These are phyloP conservation scores for Platypus cylindrus DNA, from an alignment of 2,888 invertebrate species.

Conservation along the genomic window DNA sequence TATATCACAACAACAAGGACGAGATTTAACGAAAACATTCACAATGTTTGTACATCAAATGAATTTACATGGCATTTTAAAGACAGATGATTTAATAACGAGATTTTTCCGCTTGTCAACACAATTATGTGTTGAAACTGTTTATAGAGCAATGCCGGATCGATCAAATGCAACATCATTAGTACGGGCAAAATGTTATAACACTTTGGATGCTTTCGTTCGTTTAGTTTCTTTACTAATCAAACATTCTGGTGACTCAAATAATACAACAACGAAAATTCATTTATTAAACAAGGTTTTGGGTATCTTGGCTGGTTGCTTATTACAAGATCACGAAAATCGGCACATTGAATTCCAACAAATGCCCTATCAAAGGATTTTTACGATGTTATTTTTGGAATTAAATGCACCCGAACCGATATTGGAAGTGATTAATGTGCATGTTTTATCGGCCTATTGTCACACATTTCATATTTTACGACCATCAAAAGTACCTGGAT, in stretches of 20 bases:
- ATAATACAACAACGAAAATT: conserved; percentile 89
- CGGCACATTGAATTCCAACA: conserved; percentile 87
- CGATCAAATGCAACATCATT: conserved; percentile 47
- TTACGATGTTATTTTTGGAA: conserved; percentile 93
- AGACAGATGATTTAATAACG: conserved; percentile 94
- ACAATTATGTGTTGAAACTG: conserved; percentile 91
- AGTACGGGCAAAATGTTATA: conserved; percentile 83
- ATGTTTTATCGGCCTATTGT: conserved; percentile 90
- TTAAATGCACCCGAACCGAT: conserved; percentile 88
- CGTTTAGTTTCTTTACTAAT: conserved; percentile 88
- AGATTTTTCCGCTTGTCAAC: conserved; percentile 94
- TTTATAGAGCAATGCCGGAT: conserved; percentile 73
- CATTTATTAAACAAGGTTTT: conserved; percentile 80
- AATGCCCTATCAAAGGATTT: conserved; percentile 91
- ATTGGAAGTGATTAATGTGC: conserved; percentile 87
- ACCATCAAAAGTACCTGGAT: conserved; percentile 88
- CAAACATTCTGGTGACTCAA: conserved; percentile 81
- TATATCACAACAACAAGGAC: conserved; percentile 56
- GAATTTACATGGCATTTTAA: conserved; percentile 91
- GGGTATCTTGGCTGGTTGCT: conserved; percentile 89
- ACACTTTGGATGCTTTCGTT: conserved; percentile 90
- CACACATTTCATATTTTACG: conserved; percentile 88
- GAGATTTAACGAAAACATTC: conserved; percentile 84
- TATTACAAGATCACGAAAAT: conserved; percentile 92
- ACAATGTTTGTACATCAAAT: conserved; percentile 90